phyloP scores from a whole-genome alignment of 2,113 vertebrate genomes.

The Odobenus rosmarus region DNA sequence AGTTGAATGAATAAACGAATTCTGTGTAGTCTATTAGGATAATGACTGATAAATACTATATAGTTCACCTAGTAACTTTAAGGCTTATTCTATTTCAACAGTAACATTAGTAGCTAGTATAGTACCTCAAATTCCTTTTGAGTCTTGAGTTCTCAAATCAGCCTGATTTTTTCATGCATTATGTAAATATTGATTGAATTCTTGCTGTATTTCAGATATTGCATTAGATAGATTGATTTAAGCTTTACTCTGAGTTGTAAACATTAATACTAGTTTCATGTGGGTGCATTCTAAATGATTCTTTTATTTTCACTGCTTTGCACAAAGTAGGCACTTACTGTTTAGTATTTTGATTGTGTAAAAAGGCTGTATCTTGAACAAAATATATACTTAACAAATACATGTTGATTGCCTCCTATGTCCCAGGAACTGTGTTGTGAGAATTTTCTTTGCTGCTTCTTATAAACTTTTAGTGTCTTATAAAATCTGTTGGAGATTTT shows the following conservation, averaged over 20 bases:
- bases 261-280: not conserved
- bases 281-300: not conserved
- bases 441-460: not conserved
- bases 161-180: not conserved
- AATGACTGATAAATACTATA: not conserved
- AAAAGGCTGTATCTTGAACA: not conserved
- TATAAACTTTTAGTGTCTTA: not conserved
- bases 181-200: not conserved
- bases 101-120: not conserved
- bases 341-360: not conserved
- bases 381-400: not conserved
- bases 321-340: not conserved
- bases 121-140: slow-evolving; percentile 1
- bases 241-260: slow-evolving; percentile 13
- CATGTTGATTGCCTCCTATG: not conserved
- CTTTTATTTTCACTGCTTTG: slow-evolving; percentile 6
- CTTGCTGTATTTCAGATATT: not conserved
- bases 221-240: not conserved
- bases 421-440: not conserved
- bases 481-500: slow-evolving; percentile 16
- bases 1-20: not conserved
- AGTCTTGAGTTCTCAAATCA: not conserved
- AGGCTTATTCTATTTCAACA: not conserved
- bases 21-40: not conserved
- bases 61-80: not conserved